These are phyloP conservation scores for Ellobium chinense DNA, from an alignment of 2,888 invertebrate species.

Conservation along the genomic window DNA sequence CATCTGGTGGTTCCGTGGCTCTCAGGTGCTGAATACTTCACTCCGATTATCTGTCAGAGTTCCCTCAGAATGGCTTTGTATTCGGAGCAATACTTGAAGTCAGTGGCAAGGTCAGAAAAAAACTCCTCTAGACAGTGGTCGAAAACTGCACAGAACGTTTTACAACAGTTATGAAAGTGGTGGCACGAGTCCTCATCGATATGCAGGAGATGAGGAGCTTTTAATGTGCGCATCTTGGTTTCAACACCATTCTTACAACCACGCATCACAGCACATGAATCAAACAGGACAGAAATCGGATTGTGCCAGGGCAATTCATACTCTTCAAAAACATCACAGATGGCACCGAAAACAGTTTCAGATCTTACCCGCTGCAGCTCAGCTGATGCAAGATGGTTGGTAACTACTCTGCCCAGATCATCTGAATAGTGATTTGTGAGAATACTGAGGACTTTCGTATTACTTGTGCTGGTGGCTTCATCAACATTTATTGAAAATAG, in stretches of 20 bases:
- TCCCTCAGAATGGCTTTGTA: background rate
- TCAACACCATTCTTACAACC: slow-evolving; percentile 26
- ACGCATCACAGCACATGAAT: slow-evolving; percentile 25
- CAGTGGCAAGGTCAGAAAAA: background rate
- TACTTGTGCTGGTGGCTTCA: slow-evolving; percentile 11
- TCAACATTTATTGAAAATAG: slow-evolving; percentile 14
- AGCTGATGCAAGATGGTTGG: slow-evolving; percentile 5
- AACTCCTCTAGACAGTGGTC: background rate
- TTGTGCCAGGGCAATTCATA: slow-evolving; percentile 12
- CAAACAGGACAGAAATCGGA: slow-evolving; percentile 1
- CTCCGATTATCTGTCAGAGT: slow-evolving; percentile 1
- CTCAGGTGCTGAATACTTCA: background rate
- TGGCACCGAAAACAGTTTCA: background rate
- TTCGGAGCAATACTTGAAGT: slow-evolving; percentile 5
- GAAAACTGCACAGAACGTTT: no score
- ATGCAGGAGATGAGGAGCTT: slow-evolving; percentile 19
- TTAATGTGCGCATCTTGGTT: background rate
- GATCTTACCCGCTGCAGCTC: slow-evolving; percentile 9
- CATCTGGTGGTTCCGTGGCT: no score
- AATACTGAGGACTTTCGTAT: slow-evolving; percentile 9
- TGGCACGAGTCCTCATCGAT: slow-evolving; percentile 19
- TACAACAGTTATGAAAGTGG: background rate
- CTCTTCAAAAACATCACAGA: slow-evolving; percentile 16
- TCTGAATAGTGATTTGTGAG: slow-evolving; percentile 22
- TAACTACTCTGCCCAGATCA: no score